Conservation (phyloP, 2,797 vertebrate genomes). For the Catostomus latipinnis region DNA sequence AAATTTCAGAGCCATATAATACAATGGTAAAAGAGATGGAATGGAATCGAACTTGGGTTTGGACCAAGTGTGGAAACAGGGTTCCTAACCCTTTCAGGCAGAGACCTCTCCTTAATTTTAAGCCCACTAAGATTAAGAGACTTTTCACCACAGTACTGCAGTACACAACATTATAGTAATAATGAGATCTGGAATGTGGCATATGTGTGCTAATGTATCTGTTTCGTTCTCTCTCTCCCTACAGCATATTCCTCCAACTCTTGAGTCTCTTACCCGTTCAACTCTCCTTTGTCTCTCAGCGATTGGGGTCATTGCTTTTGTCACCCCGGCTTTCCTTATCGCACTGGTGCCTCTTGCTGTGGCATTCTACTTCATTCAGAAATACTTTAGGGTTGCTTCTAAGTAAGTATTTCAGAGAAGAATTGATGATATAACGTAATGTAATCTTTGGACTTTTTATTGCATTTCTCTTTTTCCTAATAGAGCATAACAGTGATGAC, state of each 20-base stretch:
- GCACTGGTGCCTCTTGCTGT: conserved; percentile 88
- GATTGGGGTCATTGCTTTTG: conserved; percentile 91
- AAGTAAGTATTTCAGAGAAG: conserved; percentile 78
- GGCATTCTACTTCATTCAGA: conserved; percentile 98
- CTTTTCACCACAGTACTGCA: neutral
- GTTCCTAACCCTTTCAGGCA: too few species aligned
- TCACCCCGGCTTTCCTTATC: conserved; percentile 86
- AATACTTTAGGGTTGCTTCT: conserved; percentile 97
- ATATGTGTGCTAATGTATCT: conserved; percentile 29
- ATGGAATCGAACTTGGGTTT: too few species aligned
- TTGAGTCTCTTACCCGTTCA: conserved; percentile 94
- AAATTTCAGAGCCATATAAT: too few species aligned
- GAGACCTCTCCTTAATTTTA: conserved; percentile 1
- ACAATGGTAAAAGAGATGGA: too few species aligned
- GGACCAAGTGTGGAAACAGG: too few species aligned
- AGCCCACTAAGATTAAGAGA: neutral
- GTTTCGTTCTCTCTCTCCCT: neutral
- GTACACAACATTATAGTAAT: conserved; percentile 8
- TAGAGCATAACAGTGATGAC: too few species aligned
- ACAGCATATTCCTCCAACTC: conserved; percentile 93
- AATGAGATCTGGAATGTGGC: conserved; percentile 37
- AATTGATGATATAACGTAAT: neutral
- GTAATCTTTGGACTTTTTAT: neutral
- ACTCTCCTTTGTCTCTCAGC: conserved; percentile 93
- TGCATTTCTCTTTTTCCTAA: too few species aligned